Base-by-base conservation (phyloP, 2,888 invertebrate genomes). In the Phalera bucephala region DNA sequence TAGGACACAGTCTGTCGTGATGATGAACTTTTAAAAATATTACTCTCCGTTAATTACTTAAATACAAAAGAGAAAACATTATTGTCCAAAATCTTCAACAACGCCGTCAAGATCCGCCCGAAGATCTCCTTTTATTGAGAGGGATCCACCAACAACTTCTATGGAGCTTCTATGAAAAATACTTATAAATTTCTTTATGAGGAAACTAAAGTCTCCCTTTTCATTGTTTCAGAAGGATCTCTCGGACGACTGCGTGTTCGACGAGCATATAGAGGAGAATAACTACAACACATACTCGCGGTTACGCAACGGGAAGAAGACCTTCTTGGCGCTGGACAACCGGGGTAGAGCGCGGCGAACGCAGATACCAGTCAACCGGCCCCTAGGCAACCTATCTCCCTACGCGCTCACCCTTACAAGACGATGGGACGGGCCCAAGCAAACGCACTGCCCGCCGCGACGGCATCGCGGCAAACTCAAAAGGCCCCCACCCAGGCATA, bases 271-370 rank as follows among this genome's bases (percentile, higher is more conserved):
- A 82, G 95, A 94, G 81, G 93, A 94, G 80, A 94, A 95, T 83
- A 93, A 95, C 80, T 96, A 95, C 91, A 96, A 96, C 81, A 95
- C 95, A 40, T 96, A 96, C 88, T 94, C 95, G 66, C 93, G 93
- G 77, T 92, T 94, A 82, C 79, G 86, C 51, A 90, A 83, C 50
- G 91, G 92, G 62, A 90, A 91, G 74, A 93, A 93, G 64, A 94
- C 94, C 32, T 96, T 94, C 88, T 89, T 96, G 80, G 96, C 95
- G 48, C 86, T 96, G 52, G 94, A 95, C 82, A 92, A 93, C 54
- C 87, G 91, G 48, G 96, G 96, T 14, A 91, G 92, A 65, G 92
- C 95, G 60, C 90, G 95, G 41, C 93, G 93, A 64, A 93, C 95
- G 51, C 93, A 94, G 86, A 91, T 95, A 48, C 93, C 93, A 40